A percentile compares a stretch with the other conserved stretches of the same genome.
Conservation (phyloP, 2,888 invertebrate species). For the Synanthedon andrenaeformis region DNA sequence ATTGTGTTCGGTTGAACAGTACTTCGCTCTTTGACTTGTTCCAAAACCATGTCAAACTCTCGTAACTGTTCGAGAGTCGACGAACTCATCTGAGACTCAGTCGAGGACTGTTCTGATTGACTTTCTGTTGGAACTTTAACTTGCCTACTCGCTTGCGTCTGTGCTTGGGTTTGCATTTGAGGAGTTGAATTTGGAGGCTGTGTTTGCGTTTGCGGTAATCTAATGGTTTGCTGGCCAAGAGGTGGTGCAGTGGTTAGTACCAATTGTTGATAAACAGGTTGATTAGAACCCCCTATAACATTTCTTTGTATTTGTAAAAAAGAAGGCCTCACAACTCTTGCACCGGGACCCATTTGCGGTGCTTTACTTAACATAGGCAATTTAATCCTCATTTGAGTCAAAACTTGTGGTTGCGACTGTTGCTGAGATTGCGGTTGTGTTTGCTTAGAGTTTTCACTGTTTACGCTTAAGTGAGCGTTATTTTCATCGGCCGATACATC, state of each 20-base stretch:
- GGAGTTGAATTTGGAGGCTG: slow-evolving; percentile 1
- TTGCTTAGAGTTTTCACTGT: slow-evolving; percentile 30
- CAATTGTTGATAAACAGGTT: slow-evolving; percentile 63
- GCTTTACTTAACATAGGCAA: slow-evolving; percentile 64
- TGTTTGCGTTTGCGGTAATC: slow-evolving; percentile 38
- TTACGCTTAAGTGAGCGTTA: slow-evolving; percentile 24
- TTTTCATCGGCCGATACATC: slow-evolving; percentile 37
- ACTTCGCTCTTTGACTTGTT: slow-evolving; percentile 83
- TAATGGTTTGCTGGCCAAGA: slow-evolving; percentile 52
- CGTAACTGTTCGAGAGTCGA: slow-evolving; percentile 81
- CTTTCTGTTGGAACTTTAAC: slow-evolving; percentile 39
- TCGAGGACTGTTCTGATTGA: slow-evolving; percentile 43
- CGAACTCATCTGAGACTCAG: slow-evolving; percentile 76
- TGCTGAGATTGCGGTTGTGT: slow-evolving; percentile 9
- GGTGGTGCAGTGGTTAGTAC: slow-evolving; percentile 62
- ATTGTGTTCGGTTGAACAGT: slow-evolving; percentile 67
- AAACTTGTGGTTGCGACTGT: slow-evolving; percentile 38
- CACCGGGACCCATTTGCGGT: slow-evolving; percentile 68
- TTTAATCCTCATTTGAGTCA: slow-evolving; percentile 67
- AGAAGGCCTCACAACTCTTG: slow-evolving; percentile 67
- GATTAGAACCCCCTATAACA: slow-evolving; percentile 68
- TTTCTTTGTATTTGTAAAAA: slow-evolving; percentile 74
- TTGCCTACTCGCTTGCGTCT: slow-evolving; percentile 31
- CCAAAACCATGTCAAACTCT: slow-evolving; percentile 84
- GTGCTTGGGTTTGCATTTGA: slow-evolving; percentile 14